These are phyloP conservation scores for Cyclopterus lumpus DNA, from an alignment of 2,797 vertebrate genomes.

Conservation along the genomic window DNA sequence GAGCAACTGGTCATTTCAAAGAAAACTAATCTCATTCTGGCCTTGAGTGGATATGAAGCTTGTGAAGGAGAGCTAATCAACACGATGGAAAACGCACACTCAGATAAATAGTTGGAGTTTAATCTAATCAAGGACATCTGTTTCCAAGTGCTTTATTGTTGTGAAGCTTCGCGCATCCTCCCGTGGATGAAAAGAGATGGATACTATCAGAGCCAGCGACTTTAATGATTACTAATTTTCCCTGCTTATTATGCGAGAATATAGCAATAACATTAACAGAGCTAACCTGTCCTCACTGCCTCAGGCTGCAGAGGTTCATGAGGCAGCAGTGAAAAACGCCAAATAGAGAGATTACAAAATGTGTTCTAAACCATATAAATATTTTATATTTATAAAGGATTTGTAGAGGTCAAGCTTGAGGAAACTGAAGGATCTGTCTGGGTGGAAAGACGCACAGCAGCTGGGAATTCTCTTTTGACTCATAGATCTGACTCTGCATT, in stretches of 20 bases:
- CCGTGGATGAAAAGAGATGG: conserved; percentile 64
- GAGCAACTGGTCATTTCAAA: conserved; percentile 50
- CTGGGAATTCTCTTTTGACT: conserved; percentile 12
- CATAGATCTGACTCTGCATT: conserved; percentile 16
- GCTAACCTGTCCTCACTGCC: conserved; percentile 21
- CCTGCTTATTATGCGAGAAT: conserved; percentile 36
- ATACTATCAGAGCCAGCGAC: conserved; percentile 49
- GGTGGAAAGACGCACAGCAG: conserved; percentile 11
- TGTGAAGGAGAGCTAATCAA: conserved; percentile 69
- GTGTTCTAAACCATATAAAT: conserved; percentile 31
- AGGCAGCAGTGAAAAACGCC: conserved; percentile 4
- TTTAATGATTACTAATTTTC: conserved; percentile 44
- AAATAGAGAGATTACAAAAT: conserved; percentile 17
- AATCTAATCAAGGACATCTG: conserved; percentile 64
- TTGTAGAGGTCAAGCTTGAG: conserved; percentile 26
- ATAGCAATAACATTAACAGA: conserved; percentile 35
- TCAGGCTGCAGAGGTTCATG: neutral
- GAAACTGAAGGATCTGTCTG: conserved; percentile 11
- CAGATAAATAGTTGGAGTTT: conserved; percentile 46
- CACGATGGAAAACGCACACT: conserved; percentile 59
- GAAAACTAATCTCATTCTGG: conserved; percentile 26
- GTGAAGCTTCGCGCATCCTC: conserved; percentile 61
- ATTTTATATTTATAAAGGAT: conserved; percentile 39
- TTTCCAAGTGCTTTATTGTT: conserved; percentile 68
- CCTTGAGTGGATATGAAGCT: conserved; percentile 40